Conservation (phyloP, 2,888 invertebrate species). For the Bombyx huttoni region DNA sequence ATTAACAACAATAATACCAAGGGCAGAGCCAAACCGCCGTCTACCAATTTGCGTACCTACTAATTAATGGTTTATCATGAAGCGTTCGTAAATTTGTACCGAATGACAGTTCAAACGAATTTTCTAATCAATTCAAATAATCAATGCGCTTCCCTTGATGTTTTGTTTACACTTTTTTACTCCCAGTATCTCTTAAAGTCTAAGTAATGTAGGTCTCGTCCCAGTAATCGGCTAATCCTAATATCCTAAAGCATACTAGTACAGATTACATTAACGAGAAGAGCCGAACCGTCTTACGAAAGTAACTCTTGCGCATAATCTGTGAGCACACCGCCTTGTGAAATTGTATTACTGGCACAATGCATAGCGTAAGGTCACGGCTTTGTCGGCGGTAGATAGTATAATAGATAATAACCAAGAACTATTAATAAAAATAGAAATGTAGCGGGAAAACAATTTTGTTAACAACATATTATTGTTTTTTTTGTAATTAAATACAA, state of each 20-base stretch:
- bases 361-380: neutral
- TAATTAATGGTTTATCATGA: no score
- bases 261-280: slow-evolving; percentile 1
- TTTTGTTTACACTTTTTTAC: no score
- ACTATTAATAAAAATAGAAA: neutral
- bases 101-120: no score
- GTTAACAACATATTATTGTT: no score
- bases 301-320: slow-evolving; percentile 18
- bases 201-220: neutral
- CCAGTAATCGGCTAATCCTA: neutral
- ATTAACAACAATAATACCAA: no score
- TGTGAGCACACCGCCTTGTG: slow-evolving; percentile 17
- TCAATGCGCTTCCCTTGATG: no score
- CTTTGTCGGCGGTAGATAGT: neutral
- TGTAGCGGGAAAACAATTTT: neutral
- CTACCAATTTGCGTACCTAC: no score
- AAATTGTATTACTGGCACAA: slow-evolving; percentile 6
- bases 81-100: no score
- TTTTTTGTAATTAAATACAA: no score
- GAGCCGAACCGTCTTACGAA: slow-evolving; percentile 20
- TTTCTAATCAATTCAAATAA: no score
- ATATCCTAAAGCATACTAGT: neutral
- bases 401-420: neutral
- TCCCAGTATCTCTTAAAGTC: neutral
- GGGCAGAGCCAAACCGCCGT: no score